phyloP scores from a whole-genome alignment of 1,140 invertebrate species.

The Diploscapter pachys region DNA sequence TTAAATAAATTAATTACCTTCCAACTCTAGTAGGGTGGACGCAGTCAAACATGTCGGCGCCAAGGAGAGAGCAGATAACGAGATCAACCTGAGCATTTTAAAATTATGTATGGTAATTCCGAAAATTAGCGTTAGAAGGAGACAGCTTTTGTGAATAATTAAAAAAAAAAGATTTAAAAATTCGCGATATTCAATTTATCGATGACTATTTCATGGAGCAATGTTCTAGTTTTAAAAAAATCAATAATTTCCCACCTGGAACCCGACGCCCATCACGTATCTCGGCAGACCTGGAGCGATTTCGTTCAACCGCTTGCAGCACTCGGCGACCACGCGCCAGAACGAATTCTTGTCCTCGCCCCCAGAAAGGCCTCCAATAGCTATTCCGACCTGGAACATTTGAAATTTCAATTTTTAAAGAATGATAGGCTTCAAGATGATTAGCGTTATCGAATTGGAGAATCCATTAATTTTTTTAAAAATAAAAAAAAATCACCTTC shows the following conservation, averaged over 20 bases:
- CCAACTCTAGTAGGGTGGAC: constrained; percentile 70
- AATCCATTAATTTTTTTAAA: no score
- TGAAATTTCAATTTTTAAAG: no score
- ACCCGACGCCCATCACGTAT: constrained; percentile 95
- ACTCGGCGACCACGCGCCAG: constrained; percentile 87
- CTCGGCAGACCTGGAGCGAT: constrained; percentile 77
- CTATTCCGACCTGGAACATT: constrained; percentile 70
- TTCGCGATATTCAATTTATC: no score
- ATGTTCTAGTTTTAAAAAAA: no score
- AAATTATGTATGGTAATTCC: no score
- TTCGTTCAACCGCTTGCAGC: constrained; percentile 72
- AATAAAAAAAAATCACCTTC: constrained; percentile 65
- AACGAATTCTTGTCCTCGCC: constrained; percentile 94
- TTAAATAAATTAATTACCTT: constrained; percentile 29
- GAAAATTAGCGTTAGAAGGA: no score
- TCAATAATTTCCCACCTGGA: constrained; percentile 66
- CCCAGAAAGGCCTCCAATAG: constrained; percentile 92
- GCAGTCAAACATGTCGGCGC: constrained; percentile 98
- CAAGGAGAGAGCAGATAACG: constrained; percentile 91
- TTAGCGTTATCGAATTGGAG: no score
- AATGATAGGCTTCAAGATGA: no score
- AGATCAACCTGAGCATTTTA: constrained; percentile 68
- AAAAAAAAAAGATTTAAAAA: no score
- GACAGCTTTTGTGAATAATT: no score
- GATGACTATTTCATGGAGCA: no score